These are phyloP conservation scores for Tetheella fluctuosa DNA, from an alignment of 2,888 invertebrate genomes.

Conservation along the genomic window DNA sequence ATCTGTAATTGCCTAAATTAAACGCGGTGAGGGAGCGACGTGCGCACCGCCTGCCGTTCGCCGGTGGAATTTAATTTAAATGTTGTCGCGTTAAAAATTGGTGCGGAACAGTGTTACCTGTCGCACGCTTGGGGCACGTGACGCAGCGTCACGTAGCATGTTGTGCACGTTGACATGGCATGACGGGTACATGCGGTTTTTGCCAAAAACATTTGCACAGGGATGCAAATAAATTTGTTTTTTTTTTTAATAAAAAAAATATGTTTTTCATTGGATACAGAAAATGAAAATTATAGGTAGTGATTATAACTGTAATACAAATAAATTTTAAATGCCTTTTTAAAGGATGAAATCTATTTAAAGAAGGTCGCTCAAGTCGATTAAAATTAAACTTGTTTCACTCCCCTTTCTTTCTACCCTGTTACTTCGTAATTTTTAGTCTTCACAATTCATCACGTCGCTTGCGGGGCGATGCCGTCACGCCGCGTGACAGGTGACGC, in stretches of 20 bases:
- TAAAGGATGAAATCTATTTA: constrained; percentile 33
- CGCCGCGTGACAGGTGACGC: constrained; percentile 66
- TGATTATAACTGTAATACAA: background rate
- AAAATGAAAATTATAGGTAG: too few species aligned
- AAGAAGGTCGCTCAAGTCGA: constrained; percentile 52
- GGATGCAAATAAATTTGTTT: background rate
- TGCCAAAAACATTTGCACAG: background rate
- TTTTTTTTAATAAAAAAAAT: background rate
- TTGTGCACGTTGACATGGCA: constrained; percentile 30
- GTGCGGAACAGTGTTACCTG: constrained; percentile 70
- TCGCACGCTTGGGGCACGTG: constrained; percentile 38
- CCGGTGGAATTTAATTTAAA: constrained; percentile 75
- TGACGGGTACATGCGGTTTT: constrained; percentile 25
- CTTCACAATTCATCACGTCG: constrained; percentile 73
- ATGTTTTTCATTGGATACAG: background rate
- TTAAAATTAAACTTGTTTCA: constrained; percentile 64
- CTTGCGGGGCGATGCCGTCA: constrained; percentile 47
- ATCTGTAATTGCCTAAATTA: constrained; percentile 74
- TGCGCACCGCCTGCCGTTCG: constrained; percentile 27
- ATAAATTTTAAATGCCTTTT: constrained; percentile 14
- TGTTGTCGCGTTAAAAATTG: constrained; percentile 76
- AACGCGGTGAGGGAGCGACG: constrained; percentile 45
- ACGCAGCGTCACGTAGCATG: constrained; percentile 24
- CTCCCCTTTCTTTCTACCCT: constrained; percentile 41
- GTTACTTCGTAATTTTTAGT: constrained; percentile 72